Evolutionary conservation across 2,888 invertebrate species (phyloP), one percentile per base, ranked within the genome.

Genomic region (Nomada ferruginata): DNA sequence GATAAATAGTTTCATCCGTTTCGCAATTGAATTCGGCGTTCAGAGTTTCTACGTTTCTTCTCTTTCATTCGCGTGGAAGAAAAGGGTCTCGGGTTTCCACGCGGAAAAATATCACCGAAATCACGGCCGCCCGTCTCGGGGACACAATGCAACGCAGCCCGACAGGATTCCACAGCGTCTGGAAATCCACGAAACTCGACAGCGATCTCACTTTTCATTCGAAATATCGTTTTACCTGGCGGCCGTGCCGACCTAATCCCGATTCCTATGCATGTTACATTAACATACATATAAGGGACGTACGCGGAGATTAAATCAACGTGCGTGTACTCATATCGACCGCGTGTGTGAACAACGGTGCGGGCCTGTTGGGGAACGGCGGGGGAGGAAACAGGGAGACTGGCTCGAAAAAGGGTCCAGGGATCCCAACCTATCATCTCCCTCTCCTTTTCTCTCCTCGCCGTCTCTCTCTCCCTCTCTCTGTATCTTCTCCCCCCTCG

Each of bases 331-430:
- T 75, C 72, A 11, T 68, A 76, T 81, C 68, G 78, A 53, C 59
- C 82, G 82, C 87, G 86, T 85, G 86, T 82, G 86, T 77, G 76
- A 76, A 76, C 76, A 73, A 80, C 60, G 44, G 72, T 55, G 57
- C 15, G 60, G 52, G 70, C 52, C 57, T n/a, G 57, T 59, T 50
- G 57, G 68, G 65, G 68, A 66, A 44, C 13, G 71, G 73, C 66
- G 63, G 64, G 55, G 69, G 83, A 74, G 75, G 74, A 69, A 76
- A 42, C 65, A 26, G 75, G 64, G 72, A 75, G 77, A 76, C 69
- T 75, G 75, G 74, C 85, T 77, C 76, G 81, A 87, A 82, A 82
- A 86, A 86, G 86, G 85, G 85, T 76, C 79, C 83, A 75, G 70
- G 76, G 81, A 68, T 18, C 79, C 57, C 60, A n/a, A 44, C 23